Percentiles rank a stretch among this genome's conserved stretches.
phyloP scores from a whole-genome alignment of 1,140 invertebrate genomes.

The Chelonus insularis region DNA sequence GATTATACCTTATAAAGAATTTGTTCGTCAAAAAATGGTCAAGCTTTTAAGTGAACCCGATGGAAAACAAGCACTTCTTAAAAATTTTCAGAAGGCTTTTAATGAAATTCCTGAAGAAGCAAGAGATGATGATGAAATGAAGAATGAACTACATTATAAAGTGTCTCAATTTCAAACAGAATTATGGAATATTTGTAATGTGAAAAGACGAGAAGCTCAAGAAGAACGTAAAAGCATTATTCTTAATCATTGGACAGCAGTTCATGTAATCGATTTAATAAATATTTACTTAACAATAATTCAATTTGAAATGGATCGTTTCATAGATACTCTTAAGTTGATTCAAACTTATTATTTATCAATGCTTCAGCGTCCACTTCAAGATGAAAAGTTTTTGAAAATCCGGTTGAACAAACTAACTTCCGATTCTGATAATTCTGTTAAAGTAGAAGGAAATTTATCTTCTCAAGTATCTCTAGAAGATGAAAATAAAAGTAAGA shows the following conservation, averaged over 20 bases:
- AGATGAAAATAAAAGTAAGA: too few relatives aligned
- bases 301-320: conserved; percentile 65
- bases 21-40: conserved; percentile 58
- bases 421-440: neutral
- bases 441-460: too few relatives aligned
- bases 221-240: conserved; percentile 57
- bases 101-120: conserved; percentile 63
- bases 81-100: conserved; percentile 61
- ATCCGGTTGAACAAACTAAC: conserved; percentile 18
- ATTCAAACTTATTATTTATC: conserved; percentile 63
- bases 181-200: conserved; percentile 61
- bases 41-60: conserved; percentile 62
- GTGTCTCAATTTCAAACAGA: conserved; percentile 51
- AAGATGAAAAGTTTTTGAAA: conserved; percentile 16
- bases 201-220: conserved; percentile 58
- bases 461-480: too few relatives aligned
- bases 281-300: conserved; percentile 62
- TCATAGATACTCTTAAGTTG: conserved; percentile 57
- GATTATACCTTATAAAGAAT: conserved; percentile 60
- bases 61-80: conserved; percentile 60
- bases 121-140: conserved; percentile 57
- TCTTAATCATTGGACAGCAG: conserved; percentile 59
- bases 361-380: conserved; percentile 45
- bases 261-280: conserved; percentile 57
- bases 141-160: conserved; percentile 54